Evolutionary conservation across 2,797 vertebrate genomes (phyloP).

Genomic region (Vultur gryphus): DNA sequence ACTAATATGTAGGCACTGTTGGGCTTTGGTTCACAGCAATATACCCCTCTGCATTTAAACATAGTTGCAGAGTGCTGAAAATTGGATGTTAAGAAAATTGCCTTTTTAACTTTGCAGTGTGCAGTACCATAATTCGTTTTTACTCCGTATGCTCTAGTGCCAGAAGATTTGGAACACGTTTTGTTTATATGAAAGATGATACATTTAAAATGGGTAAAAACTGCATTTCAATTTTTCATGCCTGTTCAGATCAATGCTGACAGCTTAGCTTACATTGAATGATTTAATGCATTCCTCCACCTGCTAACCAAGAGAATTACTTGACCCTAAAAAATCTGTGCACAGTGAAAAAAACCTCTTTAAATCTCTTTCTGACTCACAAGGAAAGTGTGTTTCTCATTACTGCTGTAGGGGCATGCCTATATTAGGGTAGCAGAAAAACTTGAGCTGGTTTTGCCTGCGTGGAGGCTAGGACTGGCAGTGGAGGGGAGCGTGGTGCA

Average conservation of each 20-base stretch:
- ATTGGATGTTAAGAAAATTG: background rate
- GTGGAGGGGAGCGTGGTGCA: accelerated
- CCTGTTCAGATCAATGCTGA: background rate
- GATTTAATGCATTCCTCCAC: slow-evolving; percentile 7
- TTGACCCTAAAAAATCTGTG: background rate
- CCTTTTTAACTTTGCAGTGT: background rate
- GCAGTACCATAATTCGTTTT: background rate
- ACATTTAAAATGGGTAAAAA: background rate
- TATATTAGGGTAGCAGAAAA: background rate
- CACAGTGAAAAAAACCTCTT: background rate
- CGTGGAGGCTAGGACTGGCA: accelerated
- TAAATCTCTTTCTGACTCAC: background rate
- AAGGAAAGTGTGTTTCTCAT: background rate
- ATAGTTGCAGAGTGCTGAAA: background rate
- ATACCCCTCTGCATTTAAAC: background rate
- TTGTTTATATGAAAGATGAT: background rate
- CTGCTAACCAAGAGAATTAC: background rate
- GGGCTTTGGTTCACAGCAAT: background rate
- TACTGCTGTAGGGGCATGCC: background rate
- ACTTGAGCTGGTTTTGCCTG: background rate
- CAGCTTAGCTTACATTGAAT: background rate
- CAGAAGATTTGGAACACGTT: background rate
- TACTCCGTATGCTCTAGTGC: background rate
- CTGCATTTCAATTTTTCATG: background rate
- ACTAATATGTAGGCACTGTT: background rate